These are phyloP conservation scores for Odocoileus hemionus DNA, from an alignment of 2,113 vertebrate genomes.

Conservation along the genomic window DNA sequence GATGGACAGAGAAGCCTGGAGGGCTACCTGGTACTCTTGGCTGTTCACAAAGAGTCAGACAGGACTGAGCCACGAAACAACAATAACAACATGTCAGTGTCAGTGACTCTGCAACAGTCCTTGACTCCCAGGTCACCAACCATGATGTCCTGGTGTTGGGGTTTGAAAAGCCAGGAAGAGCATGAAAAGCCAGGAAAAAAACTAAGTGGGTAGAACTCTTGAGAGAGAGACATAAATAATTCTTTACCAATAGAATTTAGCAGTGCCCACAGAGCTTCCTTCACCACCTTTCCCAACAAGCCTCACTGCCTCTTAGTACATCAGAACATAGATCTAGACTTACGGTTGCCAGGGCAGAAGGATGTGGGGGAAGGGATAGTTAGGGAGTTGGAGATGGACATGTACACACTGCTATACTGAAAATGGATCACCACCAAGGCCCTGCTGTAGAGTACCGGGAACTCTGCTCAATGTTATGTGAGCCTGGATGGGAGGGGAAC, in stretches of 20 bases:
- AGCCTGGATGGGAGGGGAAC: not conserved
- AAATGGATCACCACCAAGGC: not conserved
- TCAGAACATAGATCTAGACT: not conserved
- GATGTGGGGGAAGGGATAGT: not conserved
- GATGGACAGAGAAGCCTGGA: not conserved
- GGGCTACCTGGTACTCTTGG: not conserved
- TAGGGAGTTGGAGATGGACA: not conserved
- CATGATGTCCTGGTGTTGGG: not conserved
- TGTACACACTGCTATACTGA: not conserved
- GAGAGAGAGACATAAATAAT: not conserved
- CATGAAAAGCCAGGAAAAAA: not conserved
- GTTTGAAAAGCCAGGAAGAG: not conserved
- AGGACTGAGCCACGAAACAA: not conserved
- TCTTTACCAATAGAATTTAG: not conserved
- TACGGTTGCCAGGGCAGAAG: not conserved
- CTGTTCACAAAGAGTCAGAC: not conserved
- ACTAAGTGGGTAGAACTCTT: not conserved
- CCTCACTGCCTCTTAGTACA: not conserved
- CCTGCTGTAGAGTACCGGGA: not conserved
- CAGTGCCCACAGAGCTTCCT: not conserved
- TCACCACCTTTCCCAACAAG: not conserved
- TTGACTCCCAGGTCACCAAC: not conserved
- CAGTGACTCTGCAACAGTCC: not conserved
- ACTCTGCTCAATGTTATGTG: not conserved
- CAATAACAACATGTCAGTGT: not conserved